phyloP scores from a whole-genome alignment of 2,113 vertebrate species.

The Orycteropus afer region DNA sequence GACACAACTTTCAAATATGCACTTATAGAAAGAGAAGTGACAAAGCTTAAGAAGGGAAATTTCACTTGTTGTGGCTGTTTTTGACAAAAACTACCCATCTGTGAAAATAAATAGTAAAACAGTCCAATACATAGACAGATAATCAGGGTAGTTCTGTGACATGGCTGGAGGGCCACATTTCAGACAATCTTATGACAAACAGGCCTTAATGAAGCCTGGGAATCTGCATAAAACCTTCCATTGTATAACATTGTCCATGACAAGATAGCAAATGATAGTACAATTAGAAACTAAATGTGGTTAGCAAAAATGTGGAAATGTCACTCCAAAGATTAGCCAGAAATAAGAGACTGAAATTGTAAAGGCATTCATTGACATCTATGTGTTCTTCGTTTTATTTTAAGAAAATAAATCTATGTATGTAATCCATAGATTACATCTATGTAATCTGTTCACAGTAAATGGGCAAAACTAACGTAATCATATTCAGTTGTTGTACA shows the following conservation, averaged over 20 bases:
- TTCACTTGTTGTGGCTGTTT: neutral
- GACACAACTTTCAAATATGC: neutral
- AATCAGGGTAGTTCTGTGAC: neutral
- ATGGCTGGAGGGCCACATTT: neutral
- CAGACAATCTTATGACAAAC: neutral
- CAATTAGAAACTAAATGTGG: neutral
- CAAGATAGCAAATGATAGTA: neutral
- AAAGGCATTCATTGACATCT: neutral
- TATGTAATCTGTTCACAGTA: neutral
- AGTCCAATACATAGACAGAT: neutral
- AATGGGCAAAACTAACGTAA: neutral
- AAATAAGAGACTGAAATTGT: neutral
- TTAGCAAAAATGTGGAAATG: neutral
- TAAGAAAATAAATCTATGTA: no score
- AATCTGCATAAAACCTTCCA: neutral
- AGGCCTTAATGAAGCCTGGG: neutral
- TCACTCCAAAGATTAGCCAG: neutral
- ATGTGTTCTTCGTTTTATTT: neutral
- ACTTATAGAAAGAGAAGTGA: neutral
- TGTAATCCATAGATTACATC: no score
- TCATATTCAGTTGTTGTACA: neutral
- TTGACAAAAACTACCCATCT: neutral
- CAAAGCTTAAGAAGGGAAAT: neutral
- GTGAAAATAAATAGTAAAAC: neutral
- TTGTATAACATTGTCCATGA: neutral